Conservation (phyloP, 1,140 invertebrate species). For the Anastrepha ludens region DNA sequence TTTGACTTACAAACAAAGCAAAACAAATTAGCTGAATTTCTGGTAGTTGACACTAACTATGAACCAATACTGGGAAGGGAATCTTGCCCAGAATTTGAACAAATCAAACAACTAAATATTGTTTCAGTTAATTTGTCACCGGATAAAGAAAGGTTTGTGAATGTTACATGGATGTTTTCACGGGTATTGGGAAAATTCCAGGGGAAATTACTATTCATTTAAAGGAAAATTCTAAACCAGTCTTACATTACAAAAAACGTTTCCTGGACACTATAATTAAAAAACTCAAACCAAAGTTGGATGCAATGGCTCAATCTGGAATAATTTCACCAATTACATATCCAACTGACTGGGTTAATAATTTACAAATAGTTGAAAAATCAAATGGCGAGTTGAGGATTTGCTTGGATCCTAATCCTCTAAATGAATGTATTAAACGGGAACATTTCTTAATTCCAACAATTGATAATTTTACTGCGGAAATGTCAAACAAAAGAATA, state of each 20-base stretch:
- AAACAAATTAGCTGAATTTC: too few species aligned
- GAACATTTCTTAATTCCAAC: slow-evolving; percentile 62
- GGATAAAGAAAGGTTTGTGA: background rate
- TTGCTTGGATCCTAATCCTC: slow-evolving; percentile 58
- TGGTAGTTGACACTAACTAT: too few species aligned
- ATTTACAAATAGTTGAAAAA: slow-evolving; percentile 57
- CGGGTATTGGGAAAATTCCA: background rate
- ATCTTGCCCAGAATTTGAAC: too few species aligned
- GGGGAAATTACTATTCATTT: slow-evolving; percentile 3
- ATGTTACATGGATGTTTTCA: background rate
- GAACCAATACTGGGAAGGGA: too few species aligned
- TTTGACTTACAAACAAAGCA: too few species aligned
- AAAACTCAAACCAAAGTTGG: slow-evolving; percentile 32
- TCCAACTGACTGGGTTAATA: background rate
- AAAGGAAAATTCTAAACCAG: slow-evolving; percentile 43
- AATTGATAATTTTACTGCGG: slow-evolving; percentile 58
- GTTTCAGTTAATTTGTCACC: too few species aligned
- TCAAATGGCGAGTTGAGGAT: slow-evolving; percentile 57
- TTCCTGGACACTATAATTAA: background rate
- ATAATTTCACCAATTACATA: slow-evolving; percentile 52
- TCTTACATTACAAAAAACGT: slow-evolving; percentile 39
- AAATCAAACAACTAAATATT: too few species aligned
- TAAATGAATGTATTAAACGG: slow-evolving; percentile 56
- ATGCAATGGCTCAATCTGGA: slow-evolving; percentile 11
- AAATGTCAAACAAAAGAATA: slow-evolving; percentile 49